Evolutionary conservation across 2,797 vertebrate genomes (phyloP).

Genomic region (Hylomyscus alleni): DNA sequence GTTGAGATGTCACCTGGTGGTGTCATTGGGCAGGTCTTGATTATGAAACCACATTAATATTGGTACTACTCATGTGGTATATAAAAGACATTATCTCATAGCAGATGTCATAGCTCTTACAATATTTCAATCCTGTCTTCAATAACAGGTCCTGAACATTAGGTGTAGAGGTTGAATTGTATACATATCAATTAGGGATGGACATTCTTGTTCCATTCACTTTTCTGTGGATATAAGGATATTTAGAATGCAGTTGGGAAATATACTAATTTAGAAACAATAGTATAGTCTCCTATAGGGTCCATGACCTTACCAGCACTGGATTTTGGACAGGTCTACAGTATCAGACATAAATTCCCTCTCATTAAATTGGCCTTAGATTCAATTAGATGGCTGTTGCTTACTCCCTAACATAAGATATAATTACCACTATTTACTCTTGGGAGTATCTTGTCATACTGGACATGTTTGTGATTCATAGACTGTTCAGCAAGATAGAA

Average conservation of each 20-base stretch:
- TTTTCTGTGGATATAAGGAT: neutral
- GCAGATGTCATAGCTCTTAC: neutral
- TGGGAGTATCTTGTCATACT: neutral
- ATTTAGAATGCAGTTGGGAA: neutral
- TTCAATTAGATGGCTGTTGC: neutral
- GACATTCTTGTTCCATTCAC: neutral
- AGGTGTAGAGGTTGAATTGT: neutral
- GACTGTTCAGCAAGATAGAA: neutral
- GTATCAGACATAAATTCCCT: neutral
- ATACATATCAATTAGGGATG: neutral
- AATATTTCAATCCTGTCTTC: neutral
- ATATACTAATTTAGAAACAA: neutral
- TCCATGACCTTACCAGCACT: neutral
- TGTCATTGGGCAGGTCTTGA: neutral
- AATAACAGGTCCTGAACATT: neutral
- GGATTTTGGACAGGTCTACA: too few species aligned
- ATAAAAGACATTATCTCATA: neutral
- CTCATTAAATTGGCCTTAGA: neutral
- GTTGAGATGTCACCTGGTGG: neutral
- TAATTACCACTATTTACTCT: neutral
- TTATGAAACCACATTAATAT: neutral
- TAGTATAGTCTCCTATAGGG: neutral
- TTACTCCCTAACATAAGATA: neutral
- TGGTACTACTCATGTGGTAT: neutral
- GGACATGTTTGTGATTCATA: neutral